These are phyloP conservation scores for Acronicta leporina DNA, from an alignment of 2,888 invertebrate genomes.

Conservation along the genomic window DNA sequence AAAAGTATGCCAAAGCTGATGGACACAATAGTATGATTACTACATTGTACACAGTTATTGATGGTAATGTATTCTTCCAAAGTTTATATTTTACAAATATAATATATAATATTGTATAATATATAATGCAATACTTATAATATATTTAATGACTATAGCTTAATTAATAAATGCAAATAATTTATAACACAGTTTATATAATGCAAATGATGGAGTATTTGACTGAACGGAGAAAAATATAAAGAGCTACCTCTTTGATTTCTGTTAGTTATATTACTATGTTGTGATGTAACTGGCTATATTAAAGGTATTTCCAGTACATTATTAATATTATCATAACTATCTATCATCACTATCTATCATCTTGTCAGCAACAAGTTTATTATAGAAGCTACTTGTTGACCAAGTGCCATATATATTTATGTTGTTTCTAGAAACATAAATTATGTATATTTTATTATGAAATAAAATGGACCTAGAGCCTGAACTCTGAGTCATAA, in stretches of 20 bases:
- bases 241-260: neutral
- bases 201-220: too few relatives aligned
- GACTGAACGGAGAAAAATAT: neutral
- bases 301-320: neutral
- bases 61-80: conserved; percentile 86
- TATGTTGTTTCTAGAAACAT: neutral
- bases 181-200: too few relatives aligned
- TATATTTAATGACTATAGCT: too few relatives aligned
- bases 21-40: conserved; percentile 92
- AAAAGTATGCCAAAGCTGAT: conserved; percentile 89
- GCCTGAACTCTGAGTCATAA: too few relatives aligned
- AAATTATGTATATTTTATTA: neutral
- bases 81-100: neutral
- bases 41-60: conserved; percentile 92
- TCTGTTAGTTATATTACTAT: neutral
- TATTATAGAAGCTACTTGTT: conserved; percentile 4
- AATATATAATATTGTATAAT: too few relatives aligned
- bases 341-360: neutral
- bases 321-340: neutral
- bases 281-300: neutral
- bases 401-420: neutral
- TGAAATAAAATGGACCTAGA: neutral
- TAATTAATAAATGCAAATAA: too few relatives aligned
- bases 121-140: too few relatives aligned
- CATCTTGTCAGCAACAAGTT: neutral